Evolutionary conservation across 2,888 invertebrate genomes (phyloP), one percentile per base, ranked within the genome.

Genomic region (Serrognathus titanus): DNA sequence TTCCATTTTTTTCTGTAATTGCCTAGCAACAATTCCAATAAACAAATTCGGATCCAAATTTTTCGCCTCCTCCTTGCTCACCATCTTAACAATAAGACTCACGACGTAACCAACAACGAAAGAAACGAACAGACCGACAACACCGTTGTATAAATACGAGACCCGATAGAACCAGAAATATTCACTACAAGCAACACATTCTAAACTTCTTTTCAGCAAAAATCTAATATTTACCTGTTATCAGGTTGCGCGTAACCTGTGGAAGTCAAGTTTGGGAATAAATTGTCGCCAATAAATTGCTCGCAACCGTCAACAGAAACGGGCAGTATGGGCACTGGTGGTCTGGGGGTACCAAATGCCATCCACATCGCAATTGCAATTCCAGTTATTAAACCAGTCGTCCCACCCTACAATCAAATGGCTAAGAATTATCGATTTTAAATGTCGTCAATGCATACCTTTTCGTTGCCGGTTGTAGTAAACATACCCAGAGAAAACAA

Each of bases 401-500:
- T 79, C 0, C 86, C 88, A 35, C 94, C 94, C 86, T 87, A 75
- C 6, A 78, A 76, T 12, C 20, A 57, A 48, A 47, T 20, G 41
- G 48, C 6, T 31, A 31, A 31, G 24, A 31, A 31, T 6, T 6
- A 7, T 31, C 24, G 24, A 31, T 31, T 6, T 31, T 31, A 31
- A 31, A 31, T 3, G 7, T 6, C 6, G 16, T 10, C 5, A 16
- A 6, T 3, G 0, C 52, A 48, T 69, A 85, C 85, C 71, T 77
- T 80, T 75, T 91, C 83, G 70, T 87, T 89, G 9, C 87, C 85
- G 51, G 76, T 80, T 13, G 87, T 85, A 46, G 86, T 85, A 61
- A 86, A 85, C 89, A 94, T 91, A 64, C 93, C 93, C 20, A 92
- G 78, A 0, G 90, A 88, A 71, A 93, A 94, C 1, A 92, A 78